Conservation (phyloP, 2,797 vertebrate species). For the Catamblyrhynchus diadema region DNA sequence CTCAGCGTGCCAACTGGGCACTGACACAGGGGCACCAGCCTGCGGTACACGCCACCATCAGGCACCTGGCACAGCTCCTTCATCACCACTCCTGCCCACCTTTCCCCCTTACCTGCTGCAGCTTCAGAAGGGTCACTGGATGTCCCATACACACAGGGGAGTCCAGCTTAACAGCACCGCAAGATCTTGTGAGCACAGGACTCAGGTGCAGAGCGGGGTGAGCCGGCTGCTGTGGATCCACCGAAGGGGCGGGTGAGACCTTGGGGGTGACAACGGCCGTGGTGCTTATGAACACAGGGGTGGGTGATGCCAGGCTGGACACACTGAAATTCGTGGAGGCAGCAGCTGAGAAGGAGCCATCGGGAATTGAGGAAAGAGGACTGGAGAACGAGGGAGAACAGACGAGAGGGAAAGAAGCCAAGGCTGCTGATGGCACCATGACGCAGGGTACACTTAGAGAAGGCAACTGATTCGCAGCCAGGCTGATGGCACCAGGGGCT, state of each 20-base stretch:
- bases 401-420: conserved; percentile 81
- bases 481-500: conserved; percentile 52
- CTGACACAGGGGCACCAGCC: not conserved
- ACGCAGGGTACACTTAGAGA: conserved; percentile 85
- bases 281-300: conserved; percentile 78
- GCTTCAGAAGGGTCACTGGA: conserved; percentile 51
- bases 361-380: conserved; percentile 45
- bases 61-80: not conserved
- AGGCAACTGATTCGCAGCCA: conserved; percentile 70
- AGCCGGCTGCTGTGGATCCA: conserved; percentile 53
- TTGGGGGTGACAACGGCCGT: conserved; percentile 68
- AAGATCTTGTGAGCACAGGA: conserved; percentile 61
- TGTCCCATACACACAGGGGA: conserved; percentile 70
- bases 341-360: conserved; percentile 49
- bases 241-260: not conserved
- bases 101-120: conserved; percentile 72
- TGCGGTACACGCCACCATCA: rapidly evolving
- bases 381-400: conserved; percentile 76
- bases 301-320: conserved; percentile 72
- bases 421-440: conserved; percentile 80
- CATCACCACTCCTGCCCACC: not conserved
- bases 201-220: conserved; percentile 54
- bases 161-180: conserved; percentile 39
- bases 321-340: conserved; percentile 74
- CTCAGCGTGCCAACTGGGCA: rapidly evolving